Evolutionary conservation across 2,797 vertebrate species (phyloP).

Genomic region (Acanthurus lineatus): DNA sequence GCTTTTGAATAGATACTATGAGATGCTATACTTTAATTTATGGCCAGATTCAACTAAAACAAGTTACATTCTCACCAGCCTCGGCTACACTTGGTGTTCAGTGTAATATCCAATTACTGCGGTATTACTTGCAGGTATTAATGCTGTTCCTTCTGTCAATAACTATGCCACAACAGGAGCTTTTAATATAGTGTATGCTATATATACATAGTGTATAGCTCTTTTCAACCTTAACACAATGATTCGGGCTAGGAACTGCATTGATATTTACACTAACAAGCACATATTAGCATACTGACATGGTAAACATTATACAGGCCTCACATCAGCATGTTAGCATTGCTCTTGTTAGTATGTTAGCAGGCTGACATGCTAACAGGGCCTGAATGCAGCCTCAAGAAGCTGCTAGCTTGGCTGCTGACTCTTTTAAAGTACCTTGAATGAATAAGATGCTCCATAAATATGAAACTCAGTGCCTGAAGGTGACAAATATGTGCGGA

Average conservation of each 20-base stretch:
- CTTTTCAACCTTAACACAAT: neutral
- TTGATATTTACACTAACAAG: too few relatives aligned
- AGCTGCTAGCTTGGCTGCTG: neutral
- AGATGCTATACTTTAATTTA: neutral
- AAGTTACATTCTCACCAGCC: neutral
- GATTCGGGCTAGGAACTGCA: neutral
- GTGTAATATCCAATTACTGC: neutral
- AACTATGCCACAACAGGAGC: too few relatives aligned
- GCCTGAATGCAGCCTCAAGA: neutral
- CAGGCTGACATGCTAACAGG: neutral
- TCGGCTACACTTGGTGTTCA: neutral
- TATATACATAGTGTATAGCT: too few relatives aligned
- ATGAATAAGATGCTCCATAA: neutral
- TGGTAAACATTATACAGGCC: too few relatives aligned
- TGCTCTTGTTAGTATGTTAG: too few relatives aligned
- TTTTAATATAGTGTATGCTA: too few relatives aligned
- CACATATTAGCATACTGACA: too few relatives aligned
- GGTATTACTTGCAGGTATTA: neutral
- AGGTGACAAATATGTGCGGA: constrained; percentile 6
- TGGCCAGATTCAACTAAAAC: neutral
- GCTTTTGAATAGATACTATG: too few relatives aligned
- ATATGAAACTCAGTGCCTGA: neutral
- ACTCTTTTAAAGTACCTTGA: neutral
- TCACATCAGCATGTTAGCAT: neutral
- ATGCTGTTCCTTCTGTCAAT: neutral